Evolutionary conservation across 2,113 vertebrate species (phyloP), one percentile per base, ranked within the genome.

Genomic region (Lanius collurio): DNA sequence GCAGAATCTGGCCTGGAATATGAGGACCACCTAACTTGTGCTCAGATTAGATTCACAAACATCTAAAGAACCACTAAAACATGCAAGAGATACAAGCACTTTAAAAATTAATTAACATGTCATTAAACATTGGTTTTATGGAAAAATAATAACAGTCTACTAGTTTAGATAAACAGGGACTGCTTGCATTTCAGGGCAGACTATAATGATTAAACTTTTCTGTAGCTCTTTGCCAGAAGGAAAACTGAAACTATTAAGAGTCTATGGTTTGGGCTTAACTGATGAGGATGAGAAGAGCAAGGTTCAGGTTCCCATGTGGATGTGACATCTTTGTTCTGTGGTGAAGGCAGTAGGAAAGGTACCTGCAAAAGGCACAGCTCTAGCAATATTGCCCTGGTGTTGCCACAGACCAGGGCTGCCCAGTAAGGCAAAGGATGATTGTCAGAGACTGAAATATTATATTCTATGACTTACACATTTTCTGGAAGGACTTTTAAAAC

Each of bases 291-390:
- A 88, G 47, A 23, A 53, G 12, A n/a, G 15, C 39, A 20, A 31
- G 18, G 33, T 55, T 59, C 17, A 52, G 57, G 44, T 11, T 39
- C 11, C 27, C 0, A 0, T 14, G 13, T 4, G 14, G 26, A 14
- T n/a, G 19, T 26, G 57, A 18, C 23, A 23, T 0, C 5, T 73
- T 83, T 31, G 6, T 76, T 44, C 46, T 1, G 1, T 35, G 27
- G 5, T 23, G 23, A 91, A 16, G 30, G 30, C 27, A 30, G 44
- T 6, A n/a, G 24, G 31, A 84, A 69, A 65, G 15, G 18, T 1
- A 2, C 24, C 50, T 60, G 53, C 41, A 42, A 46, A 86, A 83
- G 30, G 1, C 39, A 55, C 4, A 31, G 44, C 30, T 64, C 33
- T 7, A 46, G 30, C 17, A 77, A 30, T 12, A 17, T 9, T 60